Evolutionary conservation across 2,888 invertebrate genomes (phyloP).

Genomic region (Lasioglossum marginatum): DNA sequence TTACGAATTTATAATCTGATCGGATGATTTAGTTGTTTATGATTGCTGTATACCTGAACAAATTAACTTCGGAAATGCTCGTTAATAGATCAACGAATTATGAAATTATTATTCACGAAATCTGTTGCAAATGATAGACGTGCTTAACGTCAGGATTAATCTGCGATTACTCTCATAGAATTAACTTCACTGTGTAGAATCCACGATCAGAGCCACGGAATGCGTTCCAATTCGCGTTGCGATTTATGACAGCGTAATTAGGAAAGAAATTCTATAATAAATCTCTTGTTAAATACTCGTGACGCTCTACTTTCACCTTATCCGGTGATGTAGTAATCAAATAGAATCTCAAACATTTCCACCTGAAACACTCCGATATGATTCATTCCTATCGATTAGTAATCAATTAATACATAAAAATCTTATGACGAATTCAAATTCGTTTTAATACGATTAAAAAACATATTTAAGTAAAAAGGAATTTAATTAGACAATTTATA

Average conservation of each 20-base stretch:
- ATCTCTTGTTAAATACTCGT: not conserved
- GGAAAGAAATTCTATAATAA: constrained; percentile 9
- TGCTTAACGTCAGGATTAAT: constrained; percentile 37
- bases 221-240: constrained; percentile 34
- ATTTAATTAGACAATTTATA: no score
- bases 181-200: constrained; percentile 37
- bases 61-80: constrained; percentile 23
- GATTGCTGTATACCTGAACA: not conserved
- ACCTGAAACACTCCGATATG: not conserved
- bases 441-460: no score
- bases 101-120: constrained; percentile 37
- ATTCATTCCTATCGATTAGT: no score
- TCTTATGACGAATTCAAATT: no score
- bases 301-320: not conserved
- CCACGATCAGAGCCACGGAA: not conserved
- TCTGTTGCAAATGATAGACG: constrained; percentile 46
- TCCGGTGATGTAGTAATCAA: not conserved
- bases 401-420: no score
- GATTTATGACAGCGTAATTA: constrained; percentile 37
- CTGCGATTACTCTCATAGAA: constrained; percentile 35
- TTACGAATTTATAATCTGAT: not conserved
- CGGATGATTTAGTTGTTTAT: not conserved
- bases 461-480: no score
- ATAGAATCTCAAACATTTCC: not conserved
- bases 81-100: constrained; percentile 32